Base-by-base conservation (phyloP, 2,888 invertebrate genomes). In the Saturnia japonica region DNA sequence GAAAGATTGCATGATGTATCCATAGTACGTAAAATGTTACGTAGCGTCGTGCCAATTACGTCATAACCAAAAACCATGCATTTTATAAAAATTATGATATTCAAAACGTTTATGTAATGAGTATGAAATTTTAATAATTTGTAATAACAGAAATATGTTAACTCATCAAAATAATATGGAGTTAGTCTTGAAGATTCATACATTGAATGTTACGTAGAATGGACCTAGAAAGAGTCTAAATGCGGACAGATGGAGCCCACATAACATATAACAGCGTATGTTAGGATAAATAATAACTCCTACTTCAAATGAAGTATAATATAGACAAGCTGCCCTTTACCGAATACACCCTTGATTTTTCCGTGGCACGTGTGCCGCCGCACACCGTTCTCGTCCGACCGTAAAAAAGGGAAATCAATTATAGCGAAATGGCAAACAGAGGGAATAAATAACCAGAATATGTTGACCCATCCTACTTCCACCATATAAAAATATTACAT, bases 371-470 rank as follows among this genome's bases (percentile, higher is more conserved):
- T 83, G 85, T 88, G 85, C 86, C 87, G 85, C 88, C 86, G 85
- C 86, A 83, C 79, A 81, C 83, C 87, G 84, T 82, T 86, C 85
- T 85, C 88, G 80, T 80, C 88, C 88, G 85, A 87, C 89, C 91
- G 88, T 91, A 88, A 91, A 91, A 91, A 91, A 89, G 88, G 89
- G 87, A 88, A 92, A 93, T 91, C 92, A 93, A 91, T 92, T 92
- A 91, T 89, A 89, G 82, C 88, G 85, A 90, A 90, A 89, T 91
- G 88, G 88, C 89, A 87, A 85, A 83, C 76, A 78, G 77, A 79
- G 77, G 77, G 75, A 64, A 64, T 64, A 40, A 64, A 64, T 78
- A 78, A 51, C 89, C 86, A 84, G 74, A 73, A 73, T 82, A 84
- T 79, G 77, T 72, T 81, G 85, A 64, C 64, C 64, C 64, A 40